Evolutionary conservation across 2,888 invertebrate species (phyloP), one percentile per base, ranked within the genome.

Genomic region (Lasioglossum calceatum): DNA sequence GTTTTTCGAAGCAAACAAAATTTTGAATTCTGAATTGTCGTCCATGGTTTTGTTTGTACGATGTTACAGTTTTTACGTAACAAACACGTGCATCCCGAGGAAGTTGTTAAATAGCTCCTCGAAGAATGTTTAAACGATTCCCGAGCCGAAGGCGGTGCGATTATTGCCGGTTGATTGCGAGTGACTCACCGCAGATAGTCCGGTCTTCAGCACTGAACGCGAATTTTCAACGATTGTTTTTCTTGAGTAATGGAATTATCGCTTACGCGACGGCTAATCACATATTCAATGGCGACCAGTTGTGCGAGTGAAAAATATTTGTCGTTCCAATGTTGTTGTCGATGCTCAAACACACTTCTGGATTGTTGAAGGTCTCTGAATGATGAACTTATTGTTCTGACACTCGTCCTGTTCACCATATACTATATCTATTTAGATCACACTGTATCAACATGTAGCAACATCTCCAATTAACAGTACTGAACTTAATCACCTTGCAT

Each of bases 61-160:
- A 81, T 73, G 76, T 5, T 70, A 39, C 54, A 87, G 84, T 87
- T 79, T 84, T 39, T 50, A 75, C 73, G 72, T 58, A 83, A 87
- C 81, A 77, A 75, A 32, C 16, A 7, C 80, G 42, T 50, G 77
- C 36, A n/a, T 2, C 36, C 75, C 44, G 67, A 74, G 70, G 67
- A 83, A 81, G 80, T 64, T 32, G 64, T 50, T 50, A 23, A 23
- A 5, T 19, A 5, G 47, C 10, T 36, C 39, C n/a, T 36, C 12
- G 42, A 70, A 23, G 39, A 42, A 70, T 39, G 70, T n/a, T 71
- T 70, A 36, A 70, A 70, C 19, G 42, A 42, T 71, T 71, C 42
- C 23, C 12, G 70, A 1, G 70, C 71, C n/a, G 14, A 23, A 12
- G 39, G 42, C 14, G n/a, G 23, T 42, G 36, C 39, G 70, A 39